These are phyloP conservation scores for Tyria jacobaeae DNA, from an alignment of 2,888 invertebrate species.

Conservation along the genomic window DNA sequence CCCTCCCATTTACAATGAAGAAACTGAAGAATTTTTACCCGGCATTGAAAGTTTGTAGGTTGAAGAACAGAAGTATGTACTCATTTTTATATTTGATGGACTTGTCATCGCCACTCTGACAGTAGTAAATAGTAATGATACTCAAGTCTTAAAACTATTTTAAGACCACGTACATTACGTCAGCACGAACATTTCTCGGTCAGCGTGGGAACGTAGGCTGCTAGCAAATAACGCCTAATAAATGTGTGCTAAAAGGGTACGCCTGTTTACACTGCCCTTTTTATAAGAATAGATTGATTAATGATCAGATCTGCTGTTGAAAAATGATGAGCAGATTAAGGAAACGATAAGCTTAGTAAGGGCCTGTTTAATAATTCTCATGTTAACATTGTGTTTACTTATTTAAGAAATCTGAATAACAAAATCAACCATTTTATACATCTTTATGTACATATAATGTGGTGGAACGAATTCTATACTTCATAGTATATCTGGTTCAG, in stretches of 20 bases:
- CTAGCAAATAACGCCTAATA: constrained; percentile 50
- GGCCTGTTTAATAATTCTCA: constrained; percentile 13
- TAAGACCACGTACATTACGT: constrained; percentile 41
- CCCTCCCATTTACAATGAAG: too few relatives aligned
- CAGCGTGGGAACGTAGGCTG: constrained; percentile 48
- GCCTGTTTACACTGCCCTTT: constrained; percentile 47
- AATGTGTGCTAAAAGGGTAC: constrained; percentile 52
- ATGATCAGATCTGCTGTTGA: constrained; percentile 44
- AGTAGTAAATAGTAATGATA: constrained; percentile 36
- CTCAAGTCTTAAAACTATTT: constrained; percentile 46
- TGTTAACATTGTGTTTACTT: background rate
- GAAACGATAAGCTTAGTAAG: constrained; percentile 24
- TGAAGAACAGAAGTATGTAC: constrained; percentile 26
- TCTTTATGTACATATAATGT: too few relatives aligned
- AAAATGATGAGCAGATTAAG: constrained; percentile 43
- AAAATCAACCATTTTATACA: background rate
- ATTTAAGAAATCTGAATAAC: constrained; percentile 3
- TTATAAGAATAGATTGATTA: constrained; percentile 52
- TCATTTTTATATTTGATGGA: constrained; percentile 29
- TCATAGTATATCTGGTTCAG: too few relatives aligned
- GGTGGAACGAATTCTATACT: too few relatives aligned
- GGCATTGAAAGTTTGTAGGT: background rate
- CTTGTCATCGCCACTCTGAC: constrained; percentile 47
- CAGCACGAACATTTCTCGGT: constrained; percentile 22
- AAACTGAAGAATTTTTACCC: background rate